Base-by-base conservation (phyloP, 2,888 invertebrate species). In the Synanthedon andrenaeformis region DNA sequence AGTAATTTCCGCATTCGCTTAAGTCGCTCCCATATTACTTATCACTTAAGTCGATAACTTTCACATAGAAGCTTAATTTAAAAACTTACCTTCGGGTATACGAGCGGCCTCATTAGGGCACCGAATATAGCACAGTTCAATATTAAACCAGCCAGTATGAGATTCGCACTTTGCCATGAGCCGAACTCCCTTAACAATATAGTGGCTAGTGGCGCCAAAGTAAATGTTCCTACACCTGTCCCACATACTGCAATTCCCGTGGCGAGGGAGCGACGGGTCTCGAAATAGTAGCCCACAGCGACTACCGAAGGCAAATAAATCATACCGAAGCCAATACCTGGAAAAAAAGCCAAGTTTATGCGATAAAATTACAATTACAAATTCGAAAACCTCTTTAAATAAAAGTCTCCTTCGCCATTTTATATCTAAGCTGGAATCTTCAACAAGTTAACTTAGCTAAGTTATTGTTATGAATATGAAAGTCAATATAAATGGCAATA, bases 261-360 rank as follows among this genome's bases (percentile, higher is more conserved):
- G 51, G 98, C 98, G 60, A 98, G 87, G 11, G 98, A 96, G 58
- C 98, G 90, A 67, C 96, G 95, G 51, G 96, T 95, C 85, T 98
- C 98, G 85, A 99, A 99, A 88, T 98, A 98, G 83, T 97, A 97
- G 6, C 97, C 97, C 28, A 98, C 98, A 54, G 96, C 96, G 11
- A 98, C 98, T 48, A 99, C 98, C 2, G 98, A 98, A 0, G 98
- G 98, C 51, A 99, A 90, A 82, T 97, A 97, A 68, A 97, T 96
- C 88, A 97, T 91, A 59, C 97, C 96, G 73, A 97, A 96, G 19
- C 97, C 97, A 65, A 97, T 92, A 60, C 96, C 96, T 95, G 88
- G 13, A 75, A 82, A 59, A 59, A 69, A 63, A 55, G 5, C 41
- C 8, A 2, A 42, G n/a, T 23, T 35, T 35, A 35, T 10, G 35